Conservation (phyloP, 2,797 vertebrate genomes). For the Lepilemur septentrionalis region DNA sequence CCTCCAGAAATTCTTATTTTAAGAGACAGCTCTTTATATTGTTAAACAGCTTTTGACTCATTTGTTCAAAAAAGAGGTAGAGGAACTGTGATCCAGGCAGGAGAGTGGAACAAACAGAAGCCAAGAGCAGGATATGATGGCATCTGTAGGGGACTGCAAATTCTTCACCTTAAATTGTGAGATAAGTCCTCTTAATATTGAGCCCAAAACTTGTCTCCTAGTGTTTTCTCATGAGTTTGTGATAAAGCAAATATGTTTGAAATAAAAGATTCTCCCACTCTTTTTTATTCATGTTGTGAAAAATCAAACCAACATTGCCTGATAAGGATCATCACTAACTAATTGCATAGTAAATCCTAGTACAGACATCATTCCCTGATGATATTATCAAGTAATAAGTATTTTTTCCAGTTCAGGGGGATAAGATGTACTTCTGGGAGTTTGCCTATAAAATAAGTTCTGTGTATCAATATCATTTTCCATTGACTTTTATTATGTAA, state of each 20-base stretch:
- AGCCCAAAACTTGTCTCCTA: background rate
- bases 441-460: slow-evolving; percentile 48
- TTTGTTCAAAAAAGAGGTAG: slow-evolving; percentile 14
- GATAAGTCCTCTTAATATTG: background rate
- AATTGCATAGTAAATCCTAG: slow-evolving; percentile 62
- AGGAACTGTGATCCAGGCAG: background rate
- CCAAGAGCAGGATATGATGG: background rate
- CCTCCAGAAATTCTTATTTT: background rate
- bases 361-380: slow-evolving; percentile 20
- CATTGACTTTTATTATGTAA: slow-evolving; percentile 58
- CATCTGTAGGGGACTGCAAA: background rate
- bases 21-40: background rate
- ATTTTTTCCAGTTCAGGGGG: background rate
- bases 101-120: background rate
- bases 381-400: slow-evolving; percentile 53
- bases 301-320: background rate
- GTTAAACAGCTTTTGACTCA: background rate
- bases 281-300: slow-evolving; percentile 5
- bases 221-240: background rate
- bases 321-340: slow-evolving; percentile 52
- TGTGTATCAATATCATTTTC: slow-evolving; percentile 51
- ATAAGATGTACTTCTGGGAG: slow-evolving; percentile 21
- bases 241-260: background rate
- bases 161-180: background rate
- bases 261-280: slow-evolving; percentile 5